Conservation (phyloP, 2,797 vertebrate species). For the Acipenser oxyrinchus region DNA sequence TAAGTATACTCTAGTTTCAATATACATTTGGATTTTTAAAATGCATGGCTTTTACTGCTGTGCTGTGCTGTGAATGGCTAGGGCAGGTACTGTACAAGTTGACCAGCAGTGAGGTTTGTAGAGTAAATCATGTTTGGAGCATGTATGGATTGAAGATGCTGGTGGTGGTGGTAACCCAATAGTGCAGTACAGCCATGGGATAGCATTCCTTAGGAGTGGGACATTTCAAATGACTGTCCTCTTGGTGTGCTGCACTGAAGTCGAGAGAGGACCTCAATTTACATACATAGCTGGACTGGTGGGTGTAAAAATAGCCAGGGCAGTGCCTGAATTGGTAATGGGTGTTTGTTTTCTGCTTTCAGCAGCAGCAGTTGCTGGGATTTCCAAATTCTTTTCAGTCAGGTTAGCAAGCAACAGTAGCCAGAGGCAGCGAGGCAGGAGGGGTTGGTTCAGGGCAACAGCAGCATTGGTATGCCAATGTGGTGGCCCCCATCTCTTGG, state of each 20-base stretch:
- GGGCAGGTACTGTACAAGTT: too few relatives aligned
- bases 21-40: too few relatives aligned
- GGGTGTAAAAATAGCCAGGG: constrained; percentile 89
- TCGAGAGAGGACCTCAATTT: constrained; percentile 45
- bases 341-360: constrained; percentile 51
- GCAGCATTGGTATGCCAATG: too few relatives aligned
- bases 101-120: too few relatives aligned
- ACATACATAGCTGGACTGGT: constrained; percentile 81
- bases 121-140: too few relatives aligned
- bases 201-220: constrained; percentile 35
- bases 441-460: too few relatives aligned
- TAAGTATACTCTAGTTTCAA: too few relatives aligned
- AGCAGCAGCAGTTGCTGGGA: constrained; percentile 57
- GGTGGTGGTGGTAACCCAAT: constrained; percentile 37
- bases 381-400: constrained; percentile 30
- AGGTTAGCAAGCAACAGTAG: not conserved
- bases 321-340: constrained; percentile 70
- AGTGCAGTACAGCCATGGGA: constrained; percentile 27
- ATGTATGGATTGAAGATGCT: too few relatives aligned
- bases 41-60: too few relatives aligned
- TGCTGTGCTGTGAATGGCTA: too few relatives aligned
- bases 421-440: too few relatives aligned
- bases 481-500: too few relatives aligned
- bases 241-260: constrained; percentile 44
- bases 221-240: constrained; percentile 25